A percentile compares a stretch with the other conserved stretches of the same genome.
Evolutionary conservation across 2,797 vertebrate species (phyloP).

Genomic region (Anguilla megastoma): DNA sequence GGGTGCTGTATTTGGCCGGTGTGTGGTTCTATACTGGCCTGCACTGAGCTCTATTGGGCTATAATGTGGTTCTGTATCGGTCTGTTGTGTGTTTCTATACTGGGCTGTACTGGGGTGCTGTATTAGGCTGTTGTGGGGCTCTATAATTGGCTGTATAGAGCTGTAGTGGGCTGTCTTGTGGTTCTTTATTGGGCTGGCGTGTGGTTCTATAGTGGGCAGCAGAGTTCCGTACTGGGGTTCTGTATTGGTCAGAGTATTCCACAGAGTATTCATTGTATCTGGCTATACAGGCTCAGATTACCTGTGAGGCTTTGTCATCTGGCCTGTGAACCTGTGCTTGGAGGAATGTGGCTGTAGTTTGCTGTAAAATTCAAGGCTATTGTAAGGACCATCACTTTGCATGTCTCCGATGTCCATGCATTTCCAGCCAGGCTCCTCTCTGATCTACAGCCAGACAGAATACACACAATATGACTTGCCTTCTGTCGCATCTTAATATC

Average conservation of each 20-base stretch:
- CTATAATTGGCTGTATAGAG: neutral
- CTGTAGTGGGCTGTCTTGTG: neutral
- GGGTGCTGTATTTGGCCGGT: neutral
- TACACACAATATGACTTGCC: neutral
- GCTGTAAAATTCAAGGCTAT: constrained; percentile 30
- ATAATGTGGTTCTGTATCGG: neutral
- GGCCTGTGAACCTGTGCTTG: neutral
- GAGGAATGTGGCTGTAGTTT: constrained; percentile 15
- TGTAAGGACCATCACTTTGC: constrained; percentile 26
- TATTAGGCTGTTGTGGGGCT: neutral
- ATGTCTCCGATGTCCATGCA: neutral
- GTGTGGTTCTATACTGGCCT: neutral
- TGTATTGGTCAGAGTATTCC: neutral
- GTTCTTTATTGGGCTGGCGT: neutral
- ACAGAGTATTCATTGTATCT: neutral
- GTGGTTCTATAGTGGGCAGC: neutral
- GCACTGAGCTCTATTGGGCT: neutral
- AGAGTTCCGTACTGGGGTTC: neutral
- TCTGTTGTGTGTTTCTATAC: neutral
- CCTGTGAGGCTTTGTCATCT: neutral
- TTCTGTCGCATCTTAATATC: neutral
- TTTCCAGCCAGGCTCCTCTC: neutral
- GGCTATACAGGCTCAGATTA: neutral
- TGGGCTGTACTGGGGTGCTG: neutral
- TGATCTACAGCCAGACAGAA: neutral